Evolutionary conservation across 1,140 invertebrate species (phyloP).

Genomic region (Drosophila equinoxialis): DNA sequence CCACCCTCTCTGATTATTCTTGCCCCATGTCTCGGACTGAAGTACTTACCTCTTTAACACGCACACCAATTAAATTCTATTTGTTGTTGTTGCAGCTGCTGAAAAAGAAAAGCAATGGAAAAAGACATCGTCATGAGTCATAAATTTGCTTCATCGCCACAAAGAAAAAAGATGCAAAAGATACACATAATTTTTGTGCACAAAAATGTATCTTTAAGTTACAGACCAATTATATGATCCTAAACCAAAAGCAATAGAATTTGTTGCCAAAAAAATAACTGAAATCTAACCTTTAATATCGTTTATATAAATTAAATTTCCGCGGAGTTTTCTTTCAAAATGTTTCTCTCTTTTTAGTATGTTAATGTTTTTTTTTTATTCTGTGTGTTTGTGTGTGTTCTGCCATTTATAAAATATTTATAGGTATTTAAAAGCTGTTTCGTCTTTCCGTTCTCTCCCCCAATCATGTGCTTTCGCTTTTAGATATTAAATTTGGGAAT

Average conservation of each 20-base stretch:
- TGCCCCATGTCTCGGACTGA: background rate
- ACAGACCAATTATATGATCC: conserved; percentile 59
- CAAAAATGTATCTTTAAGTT: conserved; percentile 63
- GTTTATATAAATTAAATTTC: conserved; percentile 50
- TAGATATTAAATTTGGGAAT: conserved; percentile 26
- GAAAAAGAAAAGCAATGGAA: conserved; percentile 28
- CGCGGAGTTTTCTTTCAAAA: background rate
- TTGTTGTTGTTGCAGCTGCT: conserved; percentile 37
- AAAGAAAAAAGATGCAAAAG: background rate
- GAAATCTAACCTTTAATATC: conserved; percentile 9
- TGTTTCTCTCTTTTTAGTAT: background rate
- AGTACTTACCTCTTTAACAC: conserved; percentile 68
- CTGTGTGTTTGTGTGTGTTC: conserved; percentile 2
- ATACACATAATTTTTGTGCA: conserved; percentile 52
- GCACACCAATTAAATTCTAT: conserved; percentile 66
- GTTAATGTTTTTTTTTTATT: background rate
- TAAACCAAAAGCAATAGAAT: conserved; percentile 49
- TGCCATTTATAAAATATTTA: conserved; percentile 54
- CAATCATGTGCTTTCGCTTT: conserved; percentile 35
- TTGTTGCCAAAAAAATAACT: no score
- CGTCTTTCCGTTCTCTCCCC: conserved; percentile 18
- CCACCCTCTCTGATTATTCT: background rate
- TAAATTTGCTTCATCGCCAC: conserved; percentile 57
- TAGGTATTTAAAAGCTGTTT: conserved; percentile 8
- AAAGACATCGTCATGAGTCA: conserved; percentile 57